These are phyloP conservation scores for Pseudolycoriella hygida DNA, from an alignment of 2,888 invertebrate genomes.

Conservation along the genomic window DNA sequence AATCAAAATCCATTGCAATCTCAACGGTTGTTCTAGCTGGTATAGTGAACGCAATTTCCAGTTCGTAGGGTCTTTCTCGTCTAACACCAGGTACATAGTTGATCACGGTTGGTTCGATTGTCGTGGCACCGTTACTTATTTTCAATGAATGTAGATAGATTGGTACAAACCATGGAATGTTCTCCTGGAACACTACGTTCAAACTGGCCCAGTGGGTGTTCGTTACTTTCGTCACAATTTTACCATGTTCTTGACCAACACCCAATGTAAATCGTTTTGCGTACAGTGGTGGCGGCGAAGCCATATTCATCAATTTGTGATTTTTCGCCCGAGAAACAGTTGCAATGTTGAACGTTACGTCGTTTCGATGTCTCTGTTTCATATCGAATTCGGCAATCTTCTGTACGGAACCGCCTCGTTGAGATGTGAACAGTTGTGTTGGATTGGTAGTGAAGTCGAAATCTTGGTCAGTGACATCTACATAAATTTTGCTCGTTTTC, in stretches of 20 bases:
- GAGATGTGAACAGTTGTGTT: constrained; percentile 36
- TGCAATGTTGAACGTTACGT: constrained; percentile 47
- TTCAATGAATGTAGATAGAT: constrained; percentile 77
- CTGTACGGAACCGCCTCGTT: constrained; percentile 48
- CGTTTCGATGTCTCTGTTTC: constrained; percentile 27
- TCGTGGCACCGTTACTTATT: constrained; percentile 37
- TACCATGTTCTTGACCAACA: constrained; percentile 82
- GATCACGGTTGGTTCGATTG: constrained; percentile 35
- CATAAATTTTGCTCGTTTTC: constrained; percentile 55
- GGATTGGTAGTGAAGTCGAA: constrained; percentile 49
- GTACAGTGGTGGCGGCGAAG: constrained; percentile 44
- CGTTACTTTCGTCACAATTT: constrained; percentile 67
- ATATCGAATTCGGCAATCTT: constrained; percentile 56
- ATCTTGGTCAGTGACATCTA: constrained; percentile 51
- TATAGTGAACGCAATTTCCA: constrained; percentile 66
- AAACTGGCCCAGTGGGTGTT: constrained; percentile 63
- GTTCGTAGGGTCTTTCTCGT: constrained; percentile 65
- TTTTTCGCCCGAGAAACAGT: constrained; percentile 25
- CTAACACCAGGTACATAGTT: constrained; percentile 63
- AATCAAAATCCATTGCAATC: constrained; percentile 79
- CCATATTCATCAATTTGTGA: constrained; percentile 18
- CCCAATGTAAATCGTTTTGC: constrained; percentile 72
- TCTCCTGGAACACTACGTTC: constrained; percentile 69
- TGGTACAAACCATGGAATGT: constrained; percentile 80
- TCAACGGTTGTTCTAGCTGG: constrained; percentile 66